Percentiles rank a stretch among this genome's conserved stretches.
phyloP scores from a whole-genome alignment of 2,113 vertebrate genomes.

The Struthidea cinerea region DNA sequence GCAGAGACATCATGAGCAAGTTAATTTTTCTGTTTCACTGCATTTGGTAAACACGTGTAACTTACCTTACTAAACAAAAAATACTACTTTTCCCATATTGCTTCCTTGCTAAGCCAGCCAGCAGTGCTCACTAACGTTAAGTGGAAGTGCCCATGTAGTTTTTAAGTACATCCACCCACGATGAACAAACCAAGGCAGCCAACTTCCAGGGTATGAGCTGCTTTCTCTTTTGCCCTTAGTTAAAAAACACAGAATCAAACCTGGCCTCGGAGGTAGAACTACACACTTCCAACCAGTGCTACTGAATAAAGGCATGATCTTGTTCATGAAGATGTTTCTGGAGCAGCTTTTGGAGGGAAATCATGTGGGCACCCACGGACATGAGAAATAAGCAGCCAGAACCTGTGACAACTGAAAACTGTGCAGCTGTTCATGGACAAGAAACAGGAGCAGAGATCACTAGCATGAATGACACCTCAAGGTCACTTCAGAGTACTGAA shows the following conservation, averaged over 20 bases:
- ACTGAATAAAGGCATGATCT: neutral
- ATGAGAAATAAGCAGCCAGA: neutral
- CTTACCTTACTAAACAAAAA: neutral
- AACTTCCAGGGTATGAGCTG: neutral
- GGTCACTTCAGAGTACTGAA: conserved; percentile 40
- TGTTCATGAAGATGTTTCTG: neutral
- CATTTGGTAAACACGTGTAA: neutral
- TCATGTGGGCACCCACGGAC: neutral
- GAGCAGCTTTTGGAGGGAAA: conserved; percentile 11
- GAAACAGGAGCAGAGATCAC: conserved; percentile 29
- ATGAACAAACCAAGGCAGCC: neutral
- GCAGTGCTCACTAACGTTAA: neutral
- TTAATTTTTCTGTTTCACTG: neutral
- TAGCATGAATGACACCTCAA: conserved; percentile 18
- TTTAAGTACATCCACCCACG: neutral
- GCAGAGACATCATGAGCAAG: neutral
- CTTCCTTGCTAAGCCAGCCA: neutral
- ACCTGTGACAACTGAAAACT: conserved; percentile 5
- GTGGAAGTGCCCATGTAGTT: neutral
- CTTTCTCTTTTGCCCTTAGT: neutral
- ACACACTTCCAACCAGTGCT: neutral
- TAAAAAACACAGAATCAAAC: neutral
- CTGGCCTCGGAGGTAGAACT: conserved; percentile 11
- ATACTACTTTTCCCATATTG: neutral
- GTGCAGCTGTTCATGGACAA: neutral